Conservation (phyloP, 2,888 invertebrate species). For the Metellina segmentata region DNA sequence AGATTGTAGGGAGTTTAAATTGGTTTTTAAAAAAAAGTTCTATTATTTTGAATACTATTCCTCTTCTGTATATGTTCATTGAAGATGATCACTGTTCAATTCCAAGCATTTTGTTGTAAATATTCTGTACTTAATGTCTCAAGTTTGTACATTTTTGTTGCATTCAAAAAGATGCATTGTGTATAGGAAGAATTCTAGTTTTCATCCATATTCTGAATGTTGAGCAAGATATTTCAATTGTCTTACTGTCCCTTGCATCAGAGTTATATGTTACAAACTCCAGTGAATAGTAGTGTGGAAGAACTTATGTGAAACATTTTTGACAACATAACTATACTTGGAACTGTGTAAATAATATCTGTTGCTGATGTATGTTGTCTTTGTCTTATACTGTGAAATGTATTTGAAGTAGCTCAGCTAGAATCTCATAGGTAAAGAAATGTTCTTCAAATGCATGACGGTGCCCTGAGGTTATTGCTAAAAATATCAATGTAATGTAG, state of each 20-base stretch:
- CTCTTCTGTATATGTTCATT: constrained; percentile 9
- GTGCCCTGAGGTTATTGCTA: constrained; percentile 33
- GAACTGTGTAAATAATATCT: constrained; percentile 71
- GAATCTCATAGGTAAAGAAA: constrained; percentile 38
- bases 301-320: constrained; percentile 45
- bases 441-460: constrained; percentile 40
- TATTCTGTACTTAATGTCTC: constrained; percentile 21
- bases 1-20: neutral
- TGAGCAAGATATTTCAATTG: constrained; percentile 50
- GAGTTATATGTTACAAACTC: constrained; percentile 55
- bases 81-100: neutral
- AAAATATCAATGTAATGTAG: constrained; percentile 51
- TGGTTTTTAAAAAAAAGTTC: neutral
- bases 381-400: constrained; percentile 57
- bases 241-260: constrained; percentile 65
- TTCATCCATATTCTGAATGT: constrained; percentile 9
- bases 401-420: constrained; percentile 60
- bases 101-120: constrained; percentile 31
- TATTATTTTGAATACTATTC: neutral
- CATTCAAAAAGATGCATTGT: neutral
- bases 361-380: constrained; percentile 62
- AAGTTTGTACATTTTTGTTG: constrained; percentile 16
- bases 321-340: constrained; percentile 57
- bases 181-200: neutral
- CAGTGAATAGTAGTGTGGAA: constrained; percentile 56